These are phyloP conservation scores for Cossypha caffra DNA, from an alignment of 2,797 vertebrate species.

Conservation along the genomic window DNA sequence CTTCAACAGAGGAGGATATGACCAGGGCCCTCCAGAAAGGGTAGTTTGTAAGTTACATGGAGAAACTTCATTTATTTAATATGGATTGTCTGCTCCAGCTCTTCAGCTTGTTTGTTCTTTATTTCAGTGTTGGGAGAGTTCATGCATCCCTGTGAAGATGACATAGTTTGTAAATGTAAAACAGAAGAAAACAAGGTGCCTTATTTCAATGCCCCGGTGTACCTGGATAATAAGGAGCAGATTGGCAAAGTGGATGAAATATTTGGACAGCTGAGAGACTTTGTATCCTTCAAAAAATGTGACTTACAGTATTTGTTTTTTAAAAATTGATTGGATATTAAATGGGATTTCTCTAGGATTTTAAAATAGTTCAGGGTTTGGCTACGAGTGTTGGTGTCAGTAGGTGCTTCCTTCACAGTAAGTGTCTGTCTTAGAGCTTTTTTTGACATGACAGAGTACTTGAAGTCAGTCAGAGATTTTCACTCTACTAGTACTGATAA, in stretches of 20 bases:
- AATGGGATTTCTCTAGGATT: neutral
- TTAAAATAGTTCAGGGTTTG: neutral
- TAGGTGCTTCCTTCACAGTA: neutral
- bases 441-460: neutral
- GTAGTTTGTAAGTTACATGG: constrained; percentile 88
- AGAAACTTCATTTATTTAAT: accelerated
- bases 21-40: constrained; percentile 90
- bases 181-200: constrained; percentile 96
- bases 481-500: neutral
- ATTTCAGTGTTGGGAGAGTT: constrained; percentile 91
- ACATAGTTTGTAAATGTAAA: constrained; percentile 92
- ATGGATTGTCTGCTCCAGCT: neutral
- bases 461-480: neutral
- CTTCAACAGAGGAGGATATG: constrained; percentile 87
- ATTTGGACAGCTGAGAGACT: constrained; percentile 94
- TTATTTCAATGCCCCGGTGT: constrained; percentile 97
- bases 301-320: accelerated
- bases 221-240: constrained; percentile 98
- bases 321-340: neutral
- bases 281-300: constrained; percentile 90
- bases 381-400: neutral
- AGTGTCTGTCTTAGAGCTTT: neutral
- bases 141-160: constrained; percentile 96
- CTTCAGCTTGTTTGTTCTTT: neutral
- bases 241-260: constrained; percentile 99